A percentile compares a stretch with the other conserved stretches of the same genome.
Evolutionary conservation across 2,888 invertebrate genomes (phyloP).

Genomic region (Bellardia pandia): DNA sequence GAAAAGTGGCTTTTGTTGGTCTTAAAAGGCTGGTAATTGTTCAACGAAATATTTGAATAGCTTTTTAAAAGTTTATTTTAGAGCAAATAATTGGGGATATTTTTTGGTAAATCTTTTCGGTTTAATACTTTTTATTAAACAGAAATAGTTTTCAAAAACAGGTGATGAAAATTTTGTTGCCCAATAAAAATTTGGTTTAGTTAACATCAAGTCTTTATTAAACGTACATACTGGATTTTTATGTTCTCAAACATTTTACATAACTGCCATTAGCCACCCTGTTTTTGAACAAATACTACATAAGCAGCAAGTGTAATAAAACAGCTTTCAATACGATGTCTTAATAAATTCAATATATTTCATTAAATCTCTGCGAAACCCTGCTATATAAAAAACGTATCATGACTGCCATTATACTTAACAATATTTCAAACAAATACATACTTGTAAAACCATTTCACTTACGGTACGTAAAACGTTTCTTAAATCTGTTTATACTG

Average conservation of each 20-base stretch:
- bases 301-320: no score
- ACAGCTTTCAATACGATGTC: neutral
- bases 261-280: no score
- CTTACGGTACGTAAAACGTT: no score
- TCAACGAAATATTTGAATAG: conserved; percentile 3
- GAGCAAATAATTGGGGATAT: neutral
- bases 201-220: no score
- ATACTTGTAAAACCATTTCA: neutral
- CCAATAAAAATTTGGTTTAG: neutral
- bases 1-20: conserved; percentile 12
- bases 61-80: conserved; percentile 8
- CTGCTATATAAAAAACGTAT: neutral
- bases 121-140: neutral
- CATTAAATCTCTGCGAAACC: neutral
- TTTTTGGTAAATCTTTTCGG: no score
- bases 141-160: neutral
- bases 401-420: neutral
- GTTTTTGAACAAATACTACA: no score
- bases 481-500: no score
- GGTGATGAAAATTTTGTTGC: neutral
- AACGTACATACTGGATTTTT: no score
- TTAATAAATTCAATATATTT: conserved; percentile 1
- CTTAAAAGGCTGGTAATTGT: conserved; percentile 50
- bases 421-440: neutral
- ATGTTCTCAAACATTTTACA: no score